These are phyloP conservation scores for Callimorpha dominula DNA, from an alignment of 2,888 invertebrate genomes.

Conservation along the genomic window DNA sequence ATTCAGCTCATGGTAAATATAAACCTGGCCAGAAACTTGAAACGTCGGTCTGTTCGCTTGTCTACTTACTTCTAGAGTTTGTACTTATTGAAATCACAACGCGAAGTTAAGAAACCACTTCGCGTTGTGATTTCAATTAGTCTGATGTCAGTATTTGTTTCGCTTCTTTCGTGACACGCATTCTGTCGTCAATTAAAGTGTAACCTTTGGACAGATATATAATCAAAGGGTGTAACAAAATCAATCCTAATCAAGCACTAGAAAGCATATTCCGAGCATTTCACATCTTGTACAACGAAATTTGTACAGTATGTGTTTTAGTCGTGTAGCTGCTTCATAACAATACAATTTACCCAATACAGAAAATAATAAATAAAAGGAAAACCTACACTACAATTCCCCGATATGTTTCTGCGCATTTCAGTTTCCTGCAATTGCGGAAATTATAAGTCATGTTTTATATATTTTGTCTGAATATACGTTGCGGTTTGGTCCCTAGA, in stretches of 20 bases:
- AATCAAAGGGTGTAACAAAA: neutral
- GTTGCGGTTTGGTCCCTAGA: conserved; percentile 31
- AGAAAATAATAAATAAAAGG: neutral
- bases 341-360: neutral
- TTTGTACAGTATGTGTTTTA: neutral
- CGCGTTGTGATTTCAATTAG: neutral
- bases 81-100: too few relatives aligned
- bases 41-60: too few relatives aligned
- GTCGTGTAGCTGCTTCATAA: neutral
- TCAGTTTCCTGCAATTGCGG: conserved; percentile 35
- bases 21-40: too few relatives aligned
- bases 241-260: too few relatives aligned
- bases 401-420: conserved; percentile 22
- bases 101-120: too few relatives aligned
- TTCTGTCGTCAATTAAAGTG: neutral
- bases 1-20: too few relatives aligned
- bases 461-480: conserved; percentile 43
- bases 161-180: neutral
- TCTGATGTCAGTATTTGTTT: neutral
- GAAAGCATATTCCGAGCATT: neutral
- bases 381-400: conserved; percentile 8
- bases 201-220: too few relatives aligned
- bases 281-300: neutral
- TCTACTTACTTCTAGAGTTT: too few relatives aligned
- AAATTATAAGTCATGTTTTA: conserved; percentile 50